Evolutionary conservation across 2,113 vertebrate species (phyloP).

Genomic region (Hippocampus mohnikei): DNA sequence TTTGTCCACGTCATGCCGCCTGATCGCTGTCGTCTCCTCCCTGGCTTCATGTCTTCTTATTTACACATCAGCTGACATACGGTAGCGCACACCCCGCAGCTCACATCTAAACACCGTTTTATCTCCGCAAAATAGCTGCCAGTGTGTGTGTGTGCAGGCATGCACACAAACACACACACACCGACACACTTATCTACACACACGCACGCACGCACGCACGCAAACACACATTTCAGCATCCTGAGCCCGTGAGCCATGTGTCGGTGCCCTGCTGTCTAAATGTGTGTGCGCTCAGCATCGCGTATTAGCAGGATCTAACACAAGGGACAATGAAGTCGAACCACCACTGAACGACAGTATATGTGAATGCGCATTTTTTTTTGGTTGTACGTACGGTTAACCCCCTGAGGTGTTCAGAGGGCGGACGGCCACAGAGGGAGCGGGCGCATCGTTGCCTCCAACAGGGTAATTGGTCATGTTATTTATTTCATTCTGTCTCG

Average conservation of each 20-base stretch:
- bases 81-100: slow-evolving; percentile 24
- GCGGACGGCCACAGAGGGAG: slow-evolving; percentile 20
- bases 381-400: not conserved
- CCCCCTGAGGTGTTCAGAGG: slow-evolving; percentile 42
- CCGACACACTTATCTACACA: too few relatives aligned
- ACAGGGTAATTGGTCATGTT: slow-evolving; percentile 61
- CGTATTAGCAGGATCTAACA: slow-evolving; percentile 50
- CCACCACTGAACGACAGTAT: slow-evolving; percentile 21
- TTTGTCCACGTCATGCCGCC: slow-evolving; percentile 18
- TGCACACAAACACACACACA: not conserved
- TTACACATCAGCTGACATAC: slow-evolving; percentile 38
- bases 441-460: slow-evolving; percentile 40
- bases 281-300: slow-evolving; percentile 26
- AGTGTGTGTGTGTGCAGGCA: slow-evolving; percentile 22
- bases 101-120: slow-evolving; percentile 47
- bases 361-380: slow-evolving; percentile 14
- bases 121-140: slow-evolving; percentile 51
- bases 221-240: slow-evolving; percentile 33
- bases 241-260: slow-evolving; percentile 42
- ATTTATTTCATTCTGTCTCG: slow-evolving; percentile 14
- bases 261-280: slow-evolving; percentile 45
- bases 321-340: slow-evolving; percentile 35
- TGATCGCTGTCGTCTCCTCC: slow-evolving; percentile 21
- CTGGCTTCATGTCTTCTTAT: slow-evolving; percentile 23
- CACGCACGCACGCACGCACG: too few relatives aligned